Percentiles rank a stretch among this genome's conserved stretches.
phyloP scores from a whole-genome alignment of 2,797 vertebrate species.

The Coregonus ussuriensis region DNA sequence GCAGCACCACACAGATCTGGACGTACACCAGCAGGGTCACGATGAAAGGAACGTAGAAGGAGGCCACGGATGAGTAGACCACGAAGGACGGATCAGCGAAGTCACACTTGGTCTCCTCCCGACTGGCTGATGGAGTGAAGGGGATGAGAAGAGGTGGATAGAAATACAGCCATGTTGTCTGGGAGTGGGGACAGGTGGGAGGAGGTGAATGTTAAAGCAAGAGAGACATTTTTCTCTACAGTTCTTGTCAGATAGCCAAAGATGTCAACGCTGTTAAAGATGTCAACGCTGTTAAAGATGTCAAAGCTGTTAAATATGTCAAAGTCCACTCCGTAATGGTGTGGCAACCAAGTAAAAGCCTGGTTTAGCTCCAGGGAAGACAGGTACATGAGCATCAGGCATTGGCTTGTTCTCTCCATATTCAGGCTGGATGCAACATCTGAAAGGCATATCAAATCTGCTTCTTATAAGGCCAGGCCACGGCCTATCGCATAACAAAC shows the following conservation, averaged over 20 bases:
- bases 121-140: conserved; percentile 53
- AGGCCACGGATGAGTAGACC: conserved; percentile 81
- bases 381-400: too few species aligned
- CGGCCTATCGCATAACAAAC: too few species aligned
- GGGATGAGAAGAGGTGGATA: background rate
- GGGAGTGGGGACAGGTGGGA: background rate
- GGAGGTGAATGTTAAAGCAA: background rate
- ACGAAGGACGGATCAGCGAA: conserved; percentile 80
- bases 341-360: too few species aligned
- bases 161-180: background rate
- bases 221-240: background rate
- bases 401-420: too few species aligned
- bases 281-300: background rate
- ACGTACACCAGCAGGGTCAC: conserved; percentile 78
- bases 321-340: too few species aligned
- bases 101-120: conserved; percentile 74
- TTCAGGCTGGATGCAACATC: too few species aligned
- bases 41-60: conserved; percentile 82
- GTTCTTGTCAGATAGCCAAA: background rate
- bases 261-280: background rate
- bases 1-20: conserved; percentile 80
- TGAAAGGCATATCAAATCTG: too few species aligned
- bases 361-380: too few species aligned
- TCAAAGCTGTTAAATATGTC: background rate
- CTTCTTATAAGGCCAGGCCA: too few species aligned